These are phyloP conservation scores for Luffia ferchaultella DNA, from an alignment of 2,888 invertebrate genomes.

Conservation along the genomic window DNA sequence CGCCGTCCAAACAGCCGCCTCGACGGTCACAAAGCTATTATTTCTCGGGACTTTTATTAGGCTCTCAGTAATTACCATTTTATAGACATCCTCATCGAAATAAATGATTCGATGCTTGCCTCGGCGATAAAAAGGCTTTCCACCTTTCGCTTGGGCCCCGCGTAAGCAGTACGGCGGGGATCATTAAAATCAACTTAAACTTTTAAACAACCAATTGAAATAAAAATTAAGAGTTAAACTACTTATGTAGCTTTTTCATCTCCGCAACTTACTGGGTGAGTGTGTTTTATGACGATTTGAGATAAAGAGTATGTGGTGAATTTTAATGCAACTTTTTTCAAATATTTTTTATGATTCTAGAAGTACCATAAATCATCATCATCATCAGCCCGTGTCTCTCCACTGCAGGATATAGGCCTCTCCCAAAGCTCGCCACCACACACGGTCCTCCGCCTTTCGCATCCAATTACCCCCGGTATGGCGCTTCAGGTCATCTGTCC, in stretches of 20 bases:
- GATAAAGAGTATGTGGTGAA: too few relatives aligned
- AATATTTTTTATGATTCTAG: background rate
- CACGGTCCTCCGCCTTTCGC: too few relatives aligned
- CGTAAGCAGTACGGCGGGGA: background rate
- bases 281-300: background rate
- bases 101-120: background rate
- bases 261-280: background rate
- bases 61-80: constrained; percentile 6
- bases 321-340: background rate
- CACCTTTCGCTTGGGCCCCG: background rate
- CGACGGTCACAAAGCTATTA: constrained; percentile 5
- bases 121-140: background rate
- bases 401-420: background rate
- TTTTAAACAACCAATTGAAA: background rate
- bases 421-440: too few relatives aligned
- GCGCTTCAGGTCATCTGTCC: too few relatives aligned
- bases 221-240: background rate
- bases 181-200: background rate
- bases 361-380: background rate
- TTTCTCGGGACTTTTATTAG: constrained; percentile 5
- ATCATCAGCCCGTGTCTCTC: background rate
- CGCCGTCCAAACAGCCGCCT: background rate
- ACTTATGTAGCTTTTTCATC: background rate
- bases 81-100: constrained; percentile 3
- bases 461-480: too few relatives aligned